Conservation (phyloP, 2,113 vertebrate genomes). For the Chaetorhynchus papuensis region DNA sequence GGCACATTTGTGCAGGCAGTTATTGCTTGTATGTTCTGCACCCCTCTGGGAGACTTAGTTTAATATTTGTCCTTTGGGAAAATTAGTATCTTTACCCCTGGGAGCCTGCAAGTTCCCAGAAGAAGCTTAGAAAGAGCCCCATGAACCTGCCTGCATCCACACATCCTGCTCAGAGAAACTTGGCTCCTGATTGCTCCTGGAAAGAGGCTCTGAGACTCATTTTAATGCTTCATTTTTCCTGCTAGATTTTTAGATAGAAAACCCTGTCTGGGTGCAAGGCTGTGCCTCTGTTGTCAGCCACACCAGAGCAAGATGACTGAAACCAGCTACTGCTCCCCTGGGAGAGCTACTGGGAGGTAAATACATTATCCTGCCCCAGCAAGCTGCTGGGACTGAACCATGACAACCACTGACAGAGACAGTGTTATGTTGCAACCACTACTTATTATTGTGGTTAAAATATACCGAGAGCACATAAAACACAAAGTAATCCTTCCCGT, state of each 20-base stretch:
- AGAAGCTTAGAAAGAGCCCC: background rate
- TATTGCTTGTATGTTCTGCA: background rate
- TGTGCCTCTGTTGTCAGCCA: background rate
- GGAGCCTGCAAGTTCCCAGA: background rate
- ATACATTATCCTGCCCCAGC: background rate
- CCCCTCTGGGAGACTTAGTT: background rate
- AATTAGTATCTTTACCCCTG: background rate
- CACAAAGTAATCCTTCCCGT: background rate
- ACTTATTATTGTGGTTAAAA: conserved; percentile 17
- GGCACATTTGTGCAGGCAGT: background rate
- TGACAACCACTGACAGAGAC: background rate
- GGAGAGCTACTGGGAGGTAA: background rate
- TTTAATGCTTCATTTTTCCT: background rate
- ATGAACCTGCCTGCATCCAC: background rate
- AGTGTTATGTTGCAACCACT: background rate
- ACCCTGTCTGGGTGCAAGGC: background rate
- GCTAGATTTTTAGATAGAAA: background rate
- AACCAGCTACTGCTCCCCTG: background rate
- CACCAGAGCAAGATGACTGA: background rate
- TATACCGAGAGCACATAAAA: background rate
- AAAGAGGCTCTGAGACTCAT: background rate
- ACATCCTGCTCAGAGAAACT: background rate
- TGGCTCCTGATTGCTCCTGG: background rate
- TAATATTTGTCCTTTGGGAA: background rate
- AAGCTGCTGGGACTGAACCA: background rate